Evolutionary conservation across 2,113 vertebrate genomes (phyloP).

Genomic region (Nycticryphes semicollaris): DNA sequence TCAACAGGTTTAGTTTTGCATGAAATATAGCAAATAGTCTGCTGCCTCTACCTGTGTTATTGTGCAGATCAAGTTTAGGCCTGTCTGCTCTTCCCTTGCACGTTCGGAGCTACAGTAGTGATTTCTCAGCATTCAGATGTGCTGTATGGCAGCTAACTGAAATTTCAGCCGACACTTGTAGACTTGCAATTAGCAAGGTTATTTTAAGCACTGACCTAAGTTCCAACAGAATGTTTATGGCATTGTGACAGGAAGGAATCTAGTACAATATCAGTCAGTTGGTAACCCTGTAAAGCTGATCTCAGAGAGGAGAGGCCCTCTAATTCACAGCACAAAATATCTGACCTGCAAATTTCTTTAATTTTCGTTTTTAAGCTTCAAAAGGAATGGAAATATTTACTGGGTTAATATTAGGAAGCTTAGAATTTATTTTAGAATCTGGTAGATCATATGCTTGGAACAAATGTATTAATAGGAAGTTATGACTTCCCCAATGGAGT

Average conservation of each 20-base stretch:
- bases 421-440: slow-evolving; percentile 36
- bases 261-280: slow-evolving; percentile 59
- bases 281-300: slow-evolving; percentile 64
- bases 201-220: slow-evolving; percentile 86
- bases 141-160: slow-evolving; percentile 64
- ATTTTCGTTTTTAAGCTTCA: background rate
- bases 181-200: slow-evolving; percentile 78
- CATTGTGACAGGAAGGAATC: slow-evolving; percentile 68
- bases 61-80: slow-evolving; percentile 50
- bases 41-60: slow-evolving; percentile 25
- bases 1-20: slow-evolving; percentile 42
- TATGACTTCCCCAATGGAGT: slow-evolving; percentile 32
- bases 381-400: background rate
- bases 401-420: slow-evolving; percentile 25
- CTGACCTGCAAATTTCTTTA: background rate
- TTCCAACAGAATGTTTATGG: slow-evolving; percentile 77
- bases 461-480: slow-evolving; percentile 67
- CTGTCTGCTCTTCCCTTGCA: slow-evolving; percentile 31
- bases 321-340: background rate
- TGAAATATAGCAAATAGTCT: background rate
- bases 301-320: background rate
- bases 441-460: slow-evolving; percentile 63
- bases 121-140: slow-evolving; percentile 60
- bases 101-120: slow-evolving; percentile 45
- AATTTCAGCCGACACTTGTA: slow-evolving; percentile 76